phyloP scores from a whole-genome alignment of 2,113 vertebrate genomes.

The Microcebus griseorufus region DNA sequence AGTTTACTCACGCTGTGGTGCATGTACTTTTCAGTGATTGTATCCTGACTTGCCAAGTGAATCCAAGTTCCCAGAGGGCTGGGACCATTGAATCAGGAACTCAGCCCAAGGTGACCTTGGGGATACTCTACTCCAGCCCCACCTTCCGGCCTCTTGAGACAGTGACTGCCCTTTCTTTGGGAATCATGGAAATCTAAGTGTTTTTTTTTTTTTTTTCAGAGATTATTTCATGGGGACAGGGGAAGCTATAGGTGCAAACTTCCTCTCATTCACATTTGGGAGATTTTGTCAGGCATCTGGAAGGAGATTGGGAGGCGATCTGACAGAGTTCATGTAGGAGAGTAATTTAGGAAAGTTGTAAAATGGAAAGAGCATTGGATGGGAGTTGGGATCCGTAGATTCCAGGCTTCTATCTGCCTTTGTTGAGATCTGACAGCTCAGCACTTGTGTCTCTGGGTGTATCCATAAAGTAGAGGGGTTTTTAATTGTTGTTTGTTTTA shows the following conservation, averaged over 20 bases:
- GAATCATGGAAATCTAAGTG: neutral
- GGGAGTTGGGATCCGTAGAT: accelerated
- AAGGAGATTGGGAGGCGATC: neutral
- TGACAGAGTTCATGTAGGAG: neutral
- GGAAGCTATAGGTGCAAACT: neutral
- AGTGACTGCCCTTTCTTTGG: no score
- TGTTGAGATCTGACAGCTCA: neutral
- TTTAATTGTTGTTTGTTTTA: neutral
- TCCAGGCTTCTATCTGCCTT: neutral
- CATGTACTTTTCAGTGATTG: neutral
- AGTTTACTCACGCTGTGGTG: accelerated
- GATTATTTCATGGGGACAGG: neutral
- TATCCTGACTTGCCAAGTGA: neutral
- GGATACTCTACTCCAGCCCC: neutral
- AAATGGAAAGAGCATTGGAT: neutral
- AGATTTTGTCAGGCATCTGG: neutral
- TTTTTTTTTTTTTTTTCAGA: neutral
- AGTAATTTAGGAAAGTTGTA: neutral
- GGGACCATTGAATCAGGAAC: neutral
- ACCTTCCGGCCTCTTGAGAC: neutral
- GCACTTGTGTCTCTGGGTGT: neutral
- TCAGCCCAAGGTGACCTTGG: neutral
- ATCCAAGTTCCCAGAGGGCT: no score
- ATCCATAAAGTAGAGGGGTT: neutral
- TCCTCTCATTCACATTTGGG: neutral